Percentiles rank a stretch among this genome's conserved stretches.
These are phyloP conservation scores for Oenanthe oenanthe DNA, from an alignment of 2,113 vertebrate species.

Conservation along the genomic window DNA sequence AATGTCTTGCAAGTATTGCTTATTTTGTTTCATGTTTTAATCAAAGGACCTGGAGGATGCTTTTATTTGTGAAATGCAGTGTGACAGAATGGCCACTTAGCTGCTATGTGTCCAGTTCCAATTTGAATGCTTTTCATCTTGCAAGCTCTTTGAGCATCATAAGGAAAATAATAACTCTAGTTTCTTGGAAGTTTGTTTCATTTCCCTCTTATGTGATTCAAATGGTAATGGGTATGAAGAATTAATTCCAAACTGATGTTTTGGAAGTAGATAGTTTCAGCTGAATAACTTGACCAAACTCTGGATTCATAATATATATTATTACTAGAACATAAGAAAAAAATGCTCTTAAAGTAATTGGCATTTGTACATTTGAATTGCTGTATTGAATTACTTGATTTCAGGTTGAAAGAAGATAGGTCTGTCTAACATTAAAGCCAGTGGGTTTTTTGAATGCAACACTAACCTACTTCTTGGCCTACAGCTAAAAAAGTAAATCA, in stretches of 20 bases:
- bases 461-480: background rate
- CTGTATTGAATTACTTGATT: background rate
- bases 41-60: constrained; percentile 21
- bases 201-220: constrained; percentile 3
- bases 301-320: background rate
- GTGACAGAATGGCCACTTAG: constrained; percentile 38
- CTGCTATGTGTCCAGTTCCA: background rate
- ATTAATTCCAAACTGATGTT: constrained; percentile 19
- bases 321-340: background rate
- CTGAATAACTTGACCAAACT: constrained; percentile 12
- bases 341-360: background rate
- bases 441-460: background rate
- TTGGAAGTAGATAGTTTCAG: background rate
- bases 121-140: constrained; percentile 17
- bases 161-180: constrained; percentile 8
- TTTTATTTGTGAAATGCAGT: background rate
- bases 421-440: background rate
- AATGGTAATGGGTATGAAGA: constrained; percentile 3
- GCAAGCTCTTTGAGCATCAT: background rate
- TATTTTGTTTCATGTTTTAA: constrained; percentile 35
- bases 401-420: background rate
- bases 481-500: background rate
- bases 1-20: background rate
- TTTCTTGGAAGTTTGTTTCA: constrained; percentile 12
- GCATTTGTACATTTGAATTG: background rate